Evolutionary conservation across 2,797 vertebrate genomes (phyloP).

Genomic region (Halcyon chelicuti): DNA sequence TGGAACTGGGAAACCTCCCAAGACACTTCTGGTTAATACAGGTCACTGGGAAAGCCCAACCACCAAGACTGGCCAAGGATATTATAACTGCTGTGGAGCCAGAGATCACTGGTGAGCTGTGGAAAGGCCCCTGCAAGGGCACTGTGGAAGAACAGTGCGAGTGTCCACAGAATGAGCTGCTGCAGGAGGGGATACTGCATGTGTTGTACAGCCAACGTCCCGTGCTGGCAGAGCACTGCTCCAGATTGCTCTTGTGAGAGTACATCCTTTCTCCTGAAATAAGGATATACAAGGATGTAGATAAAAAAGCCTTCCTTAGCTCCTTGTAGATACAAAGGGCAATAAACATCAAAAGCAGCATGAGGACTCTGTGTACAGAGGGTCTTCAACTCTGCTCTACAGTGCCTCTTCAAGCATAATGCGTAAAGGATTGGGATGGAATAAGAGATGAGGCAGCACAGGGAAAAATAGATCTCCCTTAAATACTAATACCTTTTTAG

Average conservation of each 20-base stretch:
- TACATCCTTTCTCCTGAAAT: neutral
- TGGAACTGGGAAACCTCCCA: conserved; percentile 65
- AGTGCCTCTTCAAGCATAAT: neutral
- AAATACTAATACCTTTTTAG: conserved; percentile 9
- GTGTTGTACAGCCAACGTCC: neutral
- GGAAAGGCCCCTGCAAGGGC: neutral
- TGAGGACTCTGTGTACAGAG: neutral
- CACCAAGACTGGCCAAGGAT: conserved; percentile 17
- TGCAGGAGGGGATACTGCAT: fast-evolving
- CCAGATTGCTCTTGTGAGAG: neutral
- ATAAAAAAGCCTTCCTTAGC: neutral
- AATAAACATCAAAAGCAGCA: neutral
- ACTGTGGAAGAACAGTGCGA: neutral
- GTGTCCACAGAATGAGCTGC: neutral
- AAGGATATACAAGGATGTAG: neutral
- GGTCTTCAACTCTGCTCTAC: neutral
- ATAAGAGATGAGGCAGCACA: neutral
- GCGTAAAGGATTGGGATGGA: neutral
- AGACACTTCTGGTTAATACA: conserved; percentile 73
- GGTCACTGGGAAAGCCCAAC: conserved; percentile 75
- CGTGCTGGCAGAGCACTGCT: neutral
- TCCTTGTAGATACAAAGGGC: neutral
- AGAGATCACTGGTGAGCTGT: neutral
- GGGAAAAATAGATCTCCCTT: neutral
- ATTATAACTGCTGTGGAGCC: neutral